Base-by-base conservation (phyloP, 2,113 vertebrate species). In the Stigmatopora nigra region DNA sequence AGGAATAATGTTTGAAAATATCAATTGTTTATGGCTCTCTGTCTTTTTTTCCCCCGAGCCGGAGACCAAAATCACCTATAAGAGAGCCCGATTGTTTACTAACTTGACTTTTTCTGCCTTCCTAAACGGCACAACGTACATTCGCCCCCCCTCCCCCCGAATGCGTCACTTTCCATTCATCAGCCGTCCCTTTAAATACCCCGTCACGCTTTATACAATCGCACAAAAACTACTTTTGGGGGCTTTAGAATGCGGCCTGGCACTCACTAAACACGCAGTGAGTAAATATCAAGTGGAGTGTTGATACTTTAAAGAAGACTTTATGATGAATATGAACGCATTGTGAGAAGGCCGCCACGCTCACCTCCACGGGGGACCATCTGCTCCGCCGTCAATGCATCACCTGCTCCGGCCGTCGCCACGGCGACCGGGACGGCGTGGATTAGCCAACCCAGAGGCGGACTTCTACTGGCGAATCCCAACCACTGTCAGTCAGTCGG, bases 311-410 rank as follows among this genome's bases (percentile, higher is more conserved):
- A 70, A 79, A 77, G 78, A 75, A 62, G 78, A 91, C 91, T 89
- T 91, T 91, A 90, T 91, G 91, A 93, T 93, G 92, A 92, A 93
- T 90, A 93, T 90, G 92, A 90, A 91, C 89, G 87, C 91, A 91
- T 97, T 98, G 94, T 96, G 81, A 70, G 85, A 86, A 73, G 72
- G 20, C 22, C 20, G 22, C 10, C 5, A 14, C 84, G 92, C 93
- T 94, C 94, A 95, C 95, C 95, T 97, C 94, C 82, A 84, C 90
- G 86, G 94, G 93, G 92, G 92, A 96, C 95, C 95, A 98, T 98
- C 96, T 98, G 96, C 94, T 98, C 92, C 92, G 88, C 94, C 95
- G 94, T 97, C 96, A 98, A 96, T 96, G 95, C 92, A 92, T 98
- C 95, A 98, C 95, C 96, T 96, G 95, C 96, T 95, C 89, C 91